Conservation (phyloP, 1,140 invertebrate genomes). For the Diorhabda elongata region DNA sequence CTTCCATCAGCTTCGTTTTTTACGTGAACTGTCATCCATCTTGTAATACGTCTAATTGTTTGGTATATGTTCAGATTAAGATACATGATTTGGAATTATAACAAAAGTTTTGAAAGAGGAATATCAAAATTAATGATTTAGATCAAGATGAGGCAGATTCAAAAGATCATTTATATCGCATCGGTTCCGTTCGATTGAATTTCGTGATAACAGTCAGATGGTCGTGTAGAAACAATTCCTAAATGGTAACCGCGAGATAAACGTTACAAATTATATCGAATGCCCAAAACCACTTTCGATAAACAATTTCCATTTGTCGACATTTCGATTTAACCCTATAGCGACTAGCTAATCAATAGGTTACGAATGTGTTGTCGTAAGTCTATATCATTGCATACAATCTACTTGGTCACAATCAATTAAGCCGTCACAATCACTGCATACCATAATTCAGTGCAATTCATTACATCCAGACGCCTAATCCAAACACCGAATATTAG, state of each 20-base stretch:
- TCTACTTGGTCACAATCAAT: slow-evolving; percentile 10
- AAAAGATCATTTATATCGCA: too few species aligned
- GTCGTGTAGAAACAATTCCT: too few species aligned
- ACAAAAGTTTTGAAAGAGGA: too few species aligned
- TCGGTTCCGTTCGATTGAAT: too few species aligned
- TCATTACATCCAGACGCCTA: slow-evolving; percentile 8
- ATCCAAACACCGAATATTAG: slow-evolving; percentile 11
- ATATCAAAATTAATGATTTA: too few species aligned
- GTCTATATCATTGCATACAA: slow-evolving; percentile 9
- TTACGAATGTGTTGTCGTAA: slow-evolving; percentile 2
- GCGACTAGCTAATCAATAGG: background rate
- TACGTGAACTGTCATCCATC: too few species aligned
- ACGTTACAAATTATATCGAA: background rate
- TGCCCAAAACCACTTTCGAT: background rate
- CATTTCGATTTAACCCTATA: background rate
- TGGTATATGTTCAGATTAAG: too few species aligned
- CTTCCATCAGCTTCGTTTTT: too few species aligned
- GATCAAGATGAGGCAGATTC: too few species aligned
- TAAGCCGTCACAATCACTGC: slow-evolving; percentile 15
- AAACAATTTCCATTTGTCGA: slow-evolving; percentile 1
- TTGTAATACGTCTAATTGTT: too few species aligned
- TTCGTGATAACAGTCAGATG: too few species aligned
- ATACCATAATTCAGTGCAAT: slow-evolving; percentile 14
- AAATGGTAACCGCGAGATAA: background rate
- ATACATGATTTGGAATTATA: too few species aligned